These are phyloP conservation scores for Rhaphigaster nebulosa DNA, from an alignment of 2,888 invertebrate species.

Conservation along the genomic window DNA sequence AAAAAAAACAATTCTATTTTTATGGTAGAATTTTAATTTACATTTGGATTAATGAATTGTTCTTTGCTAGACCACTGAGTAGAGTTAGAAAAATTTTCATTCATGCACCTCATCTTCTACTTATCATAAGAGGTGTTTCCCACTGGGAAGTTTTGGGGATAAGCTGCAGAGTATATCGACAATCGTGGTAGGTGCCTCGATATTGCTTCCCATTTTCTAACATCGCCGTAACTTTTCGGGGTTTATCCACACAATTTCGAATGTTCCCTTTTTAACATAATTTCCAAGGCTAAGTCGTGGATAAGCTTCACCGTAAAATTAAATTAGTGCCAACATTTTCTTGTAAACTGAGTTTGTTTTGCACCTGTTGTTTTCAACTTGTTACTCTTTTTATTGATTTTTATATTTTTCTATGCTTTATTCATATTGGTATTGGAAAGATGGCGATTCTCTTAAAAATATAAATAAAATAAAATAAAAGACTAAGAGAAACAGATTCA, in stretches of 20 bases:
- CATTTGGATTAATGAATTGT: no score
- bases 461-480: no score
- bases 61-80: no score
- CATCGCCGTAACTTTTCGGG: neutral
- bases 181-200: neutral
- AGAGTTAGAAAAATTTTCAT: neutral
- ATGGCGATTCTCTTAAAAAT: no score
- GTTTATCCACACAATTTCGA: neutral
- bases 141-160: neutral
- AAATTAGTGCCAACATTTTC: neutral
- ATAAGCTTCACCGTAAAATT: neutral
- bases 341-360: neutral
- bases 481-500: no score
- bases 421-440: neutral
- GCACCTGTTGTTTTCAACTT: neutral
- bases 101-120: neutral
- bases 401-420: neutral
- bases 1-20: no score
- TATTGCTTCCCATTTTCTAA: conserved; percentile 16
- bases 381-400: neutral
- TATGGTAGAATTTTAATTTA: no score
- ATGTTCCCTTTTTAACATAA: conserved; percentile 28
- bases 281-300: neutral
- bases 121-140: neutral
- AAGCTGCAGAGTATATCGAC: conserved; percentile 14